phyloP scores from a whole-genome alignment of 2,888 invertebrate genomes.

The Drosophila melanocephala region DNA sequence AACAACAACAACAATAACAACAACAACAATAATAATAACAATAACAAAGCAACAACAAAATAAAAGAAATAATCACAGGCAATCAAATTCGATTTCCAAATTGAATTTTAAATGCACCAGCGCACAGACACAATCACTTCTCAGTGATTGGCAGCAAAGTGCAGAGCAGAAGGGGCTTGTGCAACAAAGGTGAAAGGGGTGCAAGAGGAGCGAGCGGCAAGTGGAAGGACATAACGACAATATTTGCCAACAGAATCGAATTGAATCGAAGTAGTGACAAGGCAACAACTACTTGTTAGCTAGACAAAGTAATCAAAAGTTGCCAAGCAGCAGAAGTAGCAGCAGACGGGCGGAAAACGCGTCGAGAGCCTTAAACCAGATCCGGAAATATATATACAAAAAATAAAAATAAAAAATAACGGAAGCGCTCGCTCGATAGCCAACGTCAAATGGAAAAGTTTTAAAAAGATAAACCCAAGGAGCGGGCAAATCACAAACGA shows the following conservation, averaged over 20 bases:
- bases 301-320: slow-evolving; percentile 61
- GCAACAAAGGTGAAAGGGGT: not conserved
- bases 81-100: slow-evolving; percentile 60
- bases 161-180: not conserved
- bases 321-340: slow-evolving; percentile 30
- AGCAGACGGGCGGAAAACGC: not conserved
- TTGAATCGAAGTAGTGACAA: slow-evolving; percentile 30
- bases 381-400: slow-evolving; percentile 46
- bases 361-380: slow-evolving; percentile 41
- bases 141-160: slow-evolving; percentile 7
- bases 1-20: slow-evolving; percentile 6
- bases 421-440: slow-evolving; percentile 37
- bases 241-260: slow-evolving; percentile 52
- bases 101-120: slow-evolving; percentile 61
- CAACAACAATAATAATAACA: not conserved
- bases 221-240: slow-evolving; percentile 49
- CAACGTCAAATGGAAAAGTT: slow-evolving; percentile 32
- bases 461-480: slow-evolving; percentile 5
- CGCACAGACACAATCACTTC: slow-evolving; percentile 14
- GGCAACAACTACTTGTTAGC: slow-evolving; percentile 53
- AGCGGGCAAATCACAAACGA: slow-evolving; percentile 1
- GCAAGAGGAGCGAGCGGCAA: slow-evolving; percentile 8
- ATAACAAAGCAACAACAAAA: slow-evolving; percentile 4
- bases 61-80: slow-evolving; percentile 18
- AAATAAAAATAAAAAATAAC: slow-evolving; percentile 23